Conservation (phyloP, 1,140 invertebrate species). For the Ceratitis capitata region DNA sequence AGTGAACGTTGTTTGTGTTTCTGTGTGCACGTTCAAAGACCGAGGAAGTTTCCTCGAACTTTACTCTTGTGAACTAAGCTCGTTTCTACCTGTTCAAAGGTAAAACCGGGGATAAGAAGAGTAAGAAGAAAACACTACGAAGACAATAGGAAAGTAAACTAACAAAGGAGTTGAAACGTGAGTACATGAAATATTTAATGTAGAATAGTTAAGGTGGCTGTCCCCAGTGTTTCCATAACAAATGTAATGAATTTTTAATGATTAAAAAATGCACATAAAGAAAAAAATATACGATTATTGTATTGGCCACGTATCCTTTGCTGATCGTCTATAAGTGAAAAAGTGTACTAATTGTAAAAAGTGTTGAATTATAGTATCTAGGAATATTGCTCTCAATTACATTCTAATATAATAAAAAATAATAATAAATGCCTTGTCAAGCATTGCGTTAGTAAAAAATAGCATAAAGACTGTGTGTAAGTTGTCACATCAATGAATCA, state of each 20-base stretch:
- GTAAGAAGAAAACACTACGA: not conserved
- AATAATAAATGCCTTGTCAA: too few species aligned
- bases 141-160: constrained; percentile 29
- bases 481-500: too few species aligned
- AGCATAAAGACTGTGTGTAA: too few species aligned
- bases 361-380: too few species aligned
- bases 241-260: not conserved
- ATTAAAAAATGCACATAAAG: not conserved
- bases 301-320: constrained; percentile 24
- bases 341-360: too few species aligned
- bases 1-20: constrained; percentile 24
- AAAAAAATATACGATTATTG: not conserved
- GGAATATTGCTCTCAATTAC: too few species aligned
- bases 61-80: constrained; percentile 34
- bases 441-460: too few species aligned
- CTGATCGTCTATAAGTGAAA: not conserved
- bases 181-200: constrained; percentile 9
- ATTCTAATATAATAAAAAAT: too few species aligned
- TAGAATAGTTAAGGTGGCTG: constrained; percentile 1
- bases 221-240: constrained; percentile 1
- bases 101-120: not conserved
- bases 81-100: constrained; percentile 13
- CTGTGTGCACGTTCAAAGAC: constrained; percentile 29
- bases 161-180: constrained; percentile 24
- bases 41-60: constrained; percentile 30